phyloP scores from a whole-genome alignment of 1,140 invertebrate genomes.

The Zaprionus camerounensis region DNA sequence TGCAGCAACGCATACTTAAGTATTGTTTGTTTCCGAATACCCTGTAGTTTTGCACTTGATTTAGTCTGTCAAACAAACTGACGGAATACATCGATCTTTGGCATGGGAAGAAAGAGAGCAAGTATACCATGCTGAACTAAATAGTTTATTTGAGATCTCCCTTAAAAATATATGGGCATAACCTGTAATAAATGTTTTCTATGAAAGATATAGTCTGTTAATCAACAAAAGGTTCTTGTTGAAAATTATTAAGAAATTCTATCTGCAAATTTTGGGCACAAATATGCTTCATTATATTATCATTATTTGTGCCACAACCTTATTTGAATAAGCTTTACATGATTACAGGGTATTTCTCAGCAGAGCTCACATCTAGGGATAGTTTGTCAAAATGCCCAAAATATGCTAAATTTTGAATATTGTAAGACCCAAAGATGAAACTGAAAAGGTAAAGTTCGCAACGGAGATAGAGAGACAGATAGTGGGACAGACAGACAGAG shows the following conservation, averaged over 20 bases:
- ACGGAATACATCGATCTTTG: not conserved
- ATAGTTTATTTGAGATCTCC: too few relatives aligned
- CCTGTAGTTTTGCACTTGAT: slow-evolving; percentile 3
- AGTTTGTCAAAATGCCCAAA: not conserved
- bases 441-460: slow-evolving; percentile 15
- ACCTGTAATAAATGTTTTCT: too few relatives aligned
- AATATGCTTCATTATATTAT: too few relatives aligned
- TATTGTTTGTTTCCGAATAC: not conserved
- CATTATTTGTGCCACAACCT: too few relatives aligned
- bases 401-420: slow-evolving; percentile 17
- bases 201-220: too few relatives aligned
- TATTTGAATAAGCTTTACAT: too few relatives aligned
- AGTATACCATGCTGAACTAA: not conserved
- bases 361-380: not conserved
- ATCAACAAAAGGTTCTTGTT: too few relatives aligned
- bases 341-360: not conserved
- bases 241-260: too few relatives aligned
- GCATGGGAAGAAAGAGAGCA: not conserved
- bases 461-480: not conserved
- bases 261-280: too few relatives aligned
- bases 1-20: not conserved
- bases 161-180: too few relatives aligned
- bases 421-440: slow-evolving; percentile 50
- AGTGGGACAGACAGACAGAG: not conserved
- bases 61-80: not conserved